Percentiles rank a stretch among this genome's conserved stretches.
phyloP scores from a whole-genome alignment of 1,140 invertebrate genomes.

The Nebria ingens region DNA sequence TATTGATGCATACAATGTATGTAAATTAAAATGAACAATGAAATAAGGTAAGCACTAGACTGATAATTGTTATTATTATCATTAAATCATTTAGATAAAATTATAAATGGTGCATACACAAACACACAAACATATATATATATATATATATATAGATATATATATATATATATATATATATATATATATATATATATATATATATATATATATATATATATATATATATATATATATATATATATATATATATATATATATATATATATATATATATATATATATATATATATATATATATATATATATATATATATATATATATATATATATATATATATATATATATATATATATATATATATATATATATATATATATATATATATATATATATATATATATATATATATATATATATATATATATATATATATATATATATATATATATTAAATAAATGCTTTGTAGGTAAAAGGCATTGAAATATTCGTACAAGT shows the following conservation, averaged over 20 bases:
- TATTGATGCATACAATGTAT: too few species aligned
- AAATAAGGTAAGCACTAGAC: too few species aligned
- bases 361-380: background rate
- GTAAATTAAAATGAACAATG: too few species aligned
- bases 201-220: background rate
- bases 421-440: slow-evolving; percentile 1
- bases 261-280: background rate
- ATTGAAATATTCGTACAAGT: too few species aligned
- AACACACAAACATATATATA: too few species aligned
- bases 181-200: background rate
- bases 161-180: too few species aligned
- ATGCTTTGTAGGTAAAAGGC: too few species aligned
- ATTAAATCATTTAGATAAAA: too few species aligned
- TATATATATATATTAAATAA: background rate
- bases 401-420: background rate
- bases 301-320: slow-evolving; percentile 1
- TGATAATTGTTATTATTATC: too few species aligned
- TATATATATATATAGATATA: too few species aligned
- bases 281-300: background rate
- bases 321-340: background rate
- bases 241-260: background rate
- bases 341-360: background rate
- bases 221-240: background rate
- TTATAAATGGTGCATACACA: too few species aligned
- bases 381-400: background rate